Evolutionary conservation across 2,888 invertebrate genomes (phyloP).

Genomic region (Plebejus anna): DNA sequence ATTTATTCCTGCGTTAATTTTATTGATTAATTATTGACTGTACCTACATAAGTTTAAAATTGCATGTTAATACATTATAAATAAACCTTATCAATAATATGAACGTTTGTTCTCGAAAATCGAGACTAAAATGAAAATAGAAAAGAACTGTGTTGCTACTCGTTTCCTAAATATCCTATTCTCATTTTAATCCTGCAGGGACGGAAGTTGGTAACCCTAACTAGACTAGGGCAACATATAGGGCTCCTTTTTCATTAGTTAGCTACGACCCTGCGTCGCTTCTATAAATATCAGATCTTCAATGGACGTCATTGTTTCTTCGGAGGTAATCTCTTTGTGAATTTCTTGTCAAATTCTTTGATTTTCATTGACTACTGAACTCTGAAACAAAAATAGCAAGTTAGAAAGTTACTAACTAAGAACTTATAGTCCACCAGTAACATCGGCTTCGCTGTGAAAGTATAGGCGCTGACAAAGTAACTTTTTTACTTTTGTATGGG

Average conservation of each 20-base stretch:
- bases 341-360: constrained; percentile 14
- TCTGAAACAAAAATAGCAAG: constrained; percentile 46
- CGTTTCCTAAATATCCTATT: constrained; percentile 62
- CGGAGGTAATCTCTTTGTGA: constrained; percentile 32
- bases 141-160: constrained; percentile 44
- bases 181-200: constrained; percentile 63
- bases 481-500: too few species aligned
- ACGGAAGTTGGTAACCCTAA: constrained; percentile 31
- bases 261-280: constrained; percentile 18
- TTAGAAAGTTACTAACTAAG: neutral
- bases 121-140: constrained; percentile 77
- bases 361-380: constrained; percentile 30
- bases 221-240: neutral
- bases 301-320: constrained; percentile 32
- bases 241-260: neutral
- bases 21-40: constrained; percentile 4
- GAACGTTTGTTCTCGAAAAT: constrained; percentile 24
- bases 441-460: too few species aligned
- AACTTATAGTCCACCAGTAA: too few species aligned
- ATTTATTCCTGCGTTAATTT: neutral
- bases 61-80: constrained; percentile 28
- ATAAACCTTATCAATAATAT: constrained; percentile 31
- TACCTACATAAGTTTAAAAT: neutral
- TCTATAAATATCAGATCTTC: constrained; percentile 32
- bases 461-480: too few species aligned